Evolutionary conservation across 1,140 invertebrate genomes (phyloP), one percentile per base, ranked within the genome.

Genomic region (Ceratoteleas bidentatus): DNA sequence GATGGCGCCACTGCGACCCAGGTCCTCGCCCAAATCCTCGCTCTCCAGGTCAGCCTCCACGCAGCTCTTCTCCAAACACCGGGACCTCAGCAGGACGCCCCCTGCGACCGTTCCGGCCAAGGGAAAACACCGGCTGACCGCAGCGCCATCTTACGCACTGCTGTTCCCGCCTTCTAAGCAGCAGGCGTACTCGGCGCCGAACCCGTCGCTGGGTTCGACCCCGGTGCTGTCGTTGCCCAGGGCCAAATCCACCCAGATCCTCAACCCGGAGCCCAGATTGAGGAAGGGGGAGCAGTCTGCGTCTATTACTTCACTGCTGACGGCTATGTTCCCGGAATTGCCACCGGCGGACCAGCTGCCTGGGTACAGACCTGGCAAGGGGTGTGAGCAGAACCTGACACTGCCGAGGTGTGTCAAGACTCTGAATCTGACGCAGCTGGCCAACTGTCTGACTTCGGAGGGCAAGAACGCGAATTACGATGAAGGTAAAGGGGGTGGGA

Each of bases 31-130:
- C 0, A 90, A 89, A 38, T 89, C 88, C 0, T 89, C 88, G 0
- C 72, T 91, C 0, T 90, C 91, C 6, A 82, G 90, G 38, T 91
- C 90, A 3, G 87, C 88, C 5, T 92, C 91, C 8, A 92, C 90
- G 6, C 91, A 92, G 58, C 76, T 91, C 3, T 88, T 91, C 54
- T 85, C 87, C 0, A 83, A 85, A 6, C 87, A 89, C 13, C 75
- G 70, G 9, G 66, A 66, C 62, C 87, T 16, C 61, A 32, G 62
- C 14, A 68, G 87, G 9, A 90, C 89, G 0, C 84, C 87, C 10
- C 90, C 91, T 0, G 86, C 91, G 2, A 90, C 88, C 0, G 88
- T 92, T 52, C 87, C 92, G 33, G 84, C 88, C 47, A 85, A 90
- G 77, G 86, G 89, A 58, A 81, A 89, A 65, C 73, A 88, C 45